Evolutionary conservation across 1,140 invertebrate genomes (phyloP).

Genomic region (Tetramorium alpestre): DNA sequence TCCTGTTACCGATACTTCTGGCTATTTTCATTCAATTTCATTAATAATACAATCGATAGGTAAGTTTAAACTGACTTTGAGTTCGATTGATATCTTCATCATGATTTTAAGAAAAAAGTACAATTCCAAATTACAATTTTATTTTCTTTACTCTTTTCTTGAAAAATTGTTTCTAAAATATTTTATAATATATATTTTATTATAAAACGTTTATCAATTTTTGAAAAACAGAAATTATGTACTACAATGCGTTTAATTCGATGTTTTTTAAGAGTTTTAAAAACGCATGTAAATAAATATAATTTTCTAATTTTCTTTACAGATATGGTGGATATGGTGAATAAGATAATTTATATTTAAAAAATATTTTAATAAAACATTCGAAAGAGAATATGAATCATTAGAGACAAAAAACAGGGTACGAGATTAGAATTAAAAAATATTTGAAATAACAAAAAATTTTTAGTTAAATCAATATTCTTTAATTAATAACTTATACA

Average conservation of each 20-base stretch:
- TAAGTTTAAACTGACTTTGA: slow-evolving; percentile 22
- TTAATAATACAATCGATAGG: slow-evolving; percentile 33
- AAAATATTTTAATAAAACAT: not conserved
- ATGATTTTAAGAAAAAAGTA: not conserved
- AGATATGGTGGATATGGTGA: not conserved
- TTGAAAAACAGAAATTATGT: not conserved
- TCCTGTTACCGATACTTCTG: slow-evolving; percentile 31
- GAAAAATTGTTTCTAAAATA: not conserved
- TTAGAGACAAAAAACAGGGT: not conserved
- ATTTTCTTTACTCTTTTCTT: not conserved
- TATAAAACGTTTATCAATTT: not conserved
- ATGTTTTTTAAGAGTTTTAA: not conserved
- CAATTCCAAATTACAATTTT: not conserved
- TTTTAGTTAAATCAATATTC: slow-evolving; percentile 9
- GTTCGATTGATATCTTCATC: not conserved
- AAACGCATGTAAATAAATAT: not conserved
- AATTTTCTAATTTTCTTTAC: not conserved
- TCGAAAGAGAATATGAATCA: not conserved
- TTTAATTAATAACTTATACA: not conserved
- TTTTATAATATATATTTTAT: slow-evolving; percentile 3
- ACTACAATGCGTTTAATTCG: not conserved
- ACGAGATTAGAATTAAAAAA: not conserved
- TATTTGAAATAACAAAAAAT: not conserved
- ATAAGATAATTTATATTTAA: not conserved
- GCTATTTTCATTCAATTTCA: slow-evolving; percentile 29